These are phyloP conservation scores for Mesochorus sp. DNA, from an alignment of 2,888 invertebrate species.

Conservation along the genomic window DNA sequence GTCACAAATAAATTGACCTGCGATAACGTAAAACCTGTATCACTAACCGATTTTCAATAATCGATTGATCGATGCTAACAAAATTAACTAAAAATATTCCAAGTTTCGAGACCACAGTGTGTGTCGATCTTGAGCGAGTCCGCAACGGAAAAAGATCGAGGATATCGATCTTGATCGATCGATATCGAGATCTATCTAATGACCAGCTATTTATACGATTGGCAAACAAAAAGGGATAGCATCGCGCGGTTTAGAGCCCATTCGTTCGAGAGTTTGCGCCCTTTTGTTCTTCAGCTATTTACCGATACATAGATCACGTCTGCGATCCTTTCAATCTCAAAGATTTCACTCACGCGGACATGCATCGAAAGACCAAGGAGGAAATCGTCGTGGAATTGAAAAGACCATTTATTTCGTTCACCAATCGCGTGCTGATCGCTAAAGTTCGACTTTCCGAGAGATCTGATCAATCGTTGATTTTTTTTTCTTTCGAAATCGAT, in stretches of 20 bases:
- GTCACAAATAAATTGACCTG: neutral
- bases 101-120: neutral
- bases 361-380: neutral
- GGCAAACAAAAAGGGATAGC: neutral
- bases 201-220: neutral
- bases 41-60: neutral
- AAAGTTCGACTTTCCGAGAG: constrained; percentile 22
- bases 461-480: constrained; percentile 15
- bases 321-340: constrained; percentile 26
- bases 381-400: constrained; percentile 21
- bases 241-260: neutral
- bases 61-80: neutral
- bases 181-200: constrained; percentile 3
- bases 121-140: too few species aligned
- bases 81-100: neutral
- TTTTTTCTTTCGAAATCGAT: neutral
- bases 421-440: constrained; percentile 10
- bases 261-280: neutral
- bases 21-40: neutral
- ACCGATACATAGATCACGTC: constrained; percentile 1
- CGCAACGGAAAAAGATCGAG: neutral
- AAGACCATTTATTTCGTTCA: constrained; percentile 30
- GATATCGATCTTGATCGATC: constrained; percentile 39
- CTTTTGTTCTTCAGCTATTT: neutral
- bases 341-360: constrained; percentile 31